These are phyloP conservation scores for Thymallus thymallus DNA, from an alignment of 2,113 vertebrate genomes.

Conservation along the genomic window DNA sequence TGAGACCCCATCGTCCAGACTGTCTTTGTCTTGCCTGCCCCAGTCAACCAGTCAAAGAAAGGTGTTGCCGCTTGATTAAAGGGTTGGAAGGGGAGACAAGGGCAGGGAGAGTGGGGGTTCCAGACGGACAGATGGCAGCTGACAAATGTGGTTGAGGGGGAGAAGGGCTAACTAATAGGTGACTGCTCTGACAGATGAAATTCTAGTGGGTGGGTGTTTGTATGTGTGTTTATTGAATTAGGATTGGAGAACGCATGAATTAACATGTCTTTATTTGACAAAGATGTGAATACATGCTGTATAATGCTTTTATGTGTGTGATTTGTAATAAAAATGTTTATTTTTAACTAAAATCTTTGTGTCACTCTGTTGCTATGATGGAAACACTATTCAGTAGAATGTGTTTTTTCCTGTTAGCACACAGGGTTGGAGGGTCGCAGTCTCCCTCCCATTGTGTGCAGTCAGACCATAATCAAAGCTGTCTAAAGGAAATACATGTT, in stretches of 20 bases:
- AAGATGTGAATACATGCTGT: constrained; percentile 43
- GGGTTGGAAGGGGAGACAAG: constrained; percentile 16
- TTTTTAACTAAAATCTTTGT: constrained; percentile 34
- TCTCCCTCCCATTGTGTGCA: constrained; percentile 68
- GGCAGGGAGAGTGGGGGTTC: not conserved
- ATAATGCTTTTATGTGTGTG: constrained; percentile 45
- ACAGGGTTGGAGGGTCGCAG: constrained; percentile 42
- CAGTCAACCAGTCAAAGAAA: constrained; percentile 49
- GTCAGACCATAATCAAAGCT: constrained; percentile 67
- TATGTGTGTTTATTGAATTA: constrained; percentile 14
- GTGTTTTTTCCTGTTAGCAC: constrained; percentile 64
- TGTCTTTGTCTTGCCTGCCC: constrained; percentile 10
- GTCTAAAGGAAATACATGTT: constrained; percentile 71
- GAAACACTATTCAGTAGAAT: constrained; percentile 45
- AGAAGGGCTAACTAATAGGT: too few relatives aligned
- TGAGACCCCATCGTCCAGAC: constrained; percentile 22
- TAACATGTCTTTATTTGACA: constrained; percentile 8
- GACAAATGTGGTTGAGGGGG: constrained; percentile 73
- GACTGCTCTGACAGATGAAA: constrained; percentile 56
- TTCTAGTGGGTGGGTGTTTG: constrained; percentile 20
- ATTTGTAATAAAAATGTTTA: constrained; percentile 62
- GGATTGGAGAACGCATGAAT: constrained; percentile 15
- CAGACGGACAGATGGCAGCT: constrained; percentile 76
- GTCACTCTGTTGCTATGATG: constrained; percentile 29
- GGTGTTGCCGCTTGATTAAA: constrained; percentile 29